These are phyloP conservation scores for Pangasianodon gigas DNA, from an alignment of 2,113 vertebrate genomes.

Conservation along the genomic window DNA sequence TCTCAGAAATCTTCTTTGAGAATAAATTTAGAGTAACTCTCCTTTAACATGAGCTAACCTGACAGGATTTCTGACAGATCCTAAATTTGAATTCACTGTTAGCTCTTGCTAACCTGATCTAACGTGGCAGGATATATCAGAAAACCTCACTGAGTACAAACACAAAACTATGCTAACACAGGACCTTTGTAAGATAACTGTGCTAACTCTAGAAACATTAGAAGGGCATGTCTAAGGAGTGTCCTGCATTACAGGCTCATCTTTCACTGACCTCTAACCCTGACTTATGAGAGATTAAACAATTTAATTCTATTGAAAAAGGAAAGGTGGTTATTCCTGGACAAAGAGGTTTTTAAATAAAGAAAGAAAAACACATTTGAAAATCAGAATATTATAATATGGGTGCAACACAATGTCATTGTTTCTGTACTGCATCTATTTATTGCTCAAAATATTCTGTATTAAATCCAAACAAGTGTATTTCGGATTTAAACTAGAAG, in stretches of 20 bases:
- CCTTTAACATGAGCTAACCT: background rate
- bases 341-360: constrained; percentile 40
- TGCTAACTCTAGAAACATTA: background rate
- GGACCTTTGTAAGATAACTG: too few relatives aligned
- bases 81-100: background rate
- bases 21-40: background rate
- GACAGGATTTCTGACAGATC: background rate
- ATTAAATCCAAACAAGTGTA: background rate
- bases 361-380: constrained; percentile 23
- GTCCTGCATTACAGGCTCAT: background rate
- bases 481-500: background rate
- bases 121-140: background rate
- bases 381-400: background rate
- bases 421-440: background rate
- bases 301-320: background rate
- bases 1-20: background rate
- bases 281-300: background rate
- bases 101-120: background rate
- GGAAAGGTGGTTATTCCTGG: background rate
- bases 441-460: background rate
- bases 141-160: background rate
- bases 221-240: background rate
- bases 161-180: background rate
- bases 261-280: background rate
- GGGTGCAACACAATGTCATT: background rate